Evolutionary conservation across 2,797 vertebrate species (phyloP).

Genomic region (Sitta carolinensis): DNA sequence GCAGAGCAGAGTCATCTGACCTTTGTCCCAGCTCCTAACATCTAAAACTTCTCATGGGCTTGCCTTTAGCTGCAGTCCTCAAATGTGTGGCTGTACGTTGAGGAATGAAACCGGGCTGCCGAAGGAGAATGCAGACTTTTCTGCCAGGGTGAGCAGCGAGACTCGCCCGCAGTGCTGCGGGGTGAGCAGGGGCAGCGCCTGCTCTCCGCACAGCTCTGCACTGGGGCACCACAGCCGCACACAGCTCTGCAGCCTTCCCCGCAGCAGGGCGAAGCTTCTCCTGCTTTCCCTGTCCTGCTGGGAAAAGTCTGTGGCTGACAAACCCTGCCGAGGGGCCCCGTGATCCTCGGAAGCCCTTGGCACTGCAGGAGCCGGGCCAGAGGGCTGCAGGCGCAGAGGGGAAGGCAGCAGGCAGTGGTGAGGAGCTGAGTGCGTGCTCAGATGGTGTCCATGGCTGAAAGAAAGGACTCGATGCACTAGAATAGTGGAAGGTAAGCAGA

Average conservation of each 20-base stretch:
- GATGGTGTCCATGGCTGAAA: neutral
- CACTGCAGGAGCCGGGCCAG: neutral
- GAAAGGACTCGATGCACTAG: neutral
- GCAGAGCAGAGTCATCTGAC: neutral
- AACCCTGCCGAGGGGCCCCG: neutral
- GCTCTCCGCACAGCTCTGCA: neutral
- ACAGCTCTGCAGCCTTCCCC: neutral
- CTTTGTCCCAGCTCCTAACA: neutral
- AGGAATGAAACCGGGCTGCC: neutral
- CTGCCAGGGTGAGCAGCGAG: neutral
- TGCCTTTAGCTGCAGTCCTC: neutral
- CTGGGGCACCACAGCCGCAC: neutral
- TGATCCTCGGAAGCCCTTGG: neutral
- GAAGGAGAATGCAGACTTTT: neutral
- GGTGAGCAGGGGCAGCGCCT: neutral
- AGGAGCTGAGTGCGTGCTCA: neutral
- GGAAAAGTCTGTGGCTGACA: neutral
- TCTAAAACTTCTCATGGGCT: neutral
- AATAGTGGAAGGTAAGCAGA: neutral
- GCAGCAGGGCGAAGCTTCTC: neutral
- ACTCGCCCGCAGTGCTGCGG: neutral
- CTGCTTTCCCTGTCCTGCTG: neutral
- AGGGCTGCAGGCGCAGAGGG: neutral
- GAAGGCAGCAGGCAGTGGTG: neutral
- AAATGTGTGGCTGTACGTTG: neutral